Base-by-base conservation (phyloP, 2,113 vertebrate genomes). In the Trematomus loennbergii region DNA sequence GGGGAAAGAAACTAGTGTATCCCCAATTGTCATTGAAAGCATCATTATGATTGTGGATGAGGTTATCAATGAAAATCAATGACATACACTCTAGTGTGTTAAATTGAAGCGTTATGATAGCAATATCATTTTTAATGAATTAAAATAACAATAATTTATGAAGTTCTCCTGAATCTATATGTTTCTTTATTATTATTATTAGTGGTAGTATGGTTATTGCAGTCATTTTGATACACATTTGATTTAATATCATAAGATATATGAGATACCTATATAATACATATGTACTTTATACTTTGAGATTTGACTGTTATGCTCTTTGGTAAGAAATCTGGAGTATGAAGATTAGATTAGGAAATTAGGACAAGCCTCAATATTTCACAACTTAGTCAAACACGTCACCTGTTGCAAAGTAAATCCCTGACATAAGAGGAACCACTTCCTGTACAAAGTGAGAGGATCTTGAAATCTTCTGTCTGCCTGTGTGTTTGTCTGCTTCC, bases 381-480 rank as follows among this genome's bases (percentile, higher is more conserved):
- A 86, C 81, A 71, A 81, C 86, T 80, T 82, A 78, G 76, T 72
- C 70, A 90, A 84, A 88, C 79, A 86, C 16, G 12, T 8, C 20
- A 22, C 83, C 66, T 1, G 11, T 53, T 55, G 77, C 62, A 50
- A 59, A 75, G 60, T 73, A 67, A 81, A 84, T 65, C 33, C 50
- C 63, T 58, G 67, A 83, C 59, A 61, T 73, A 71, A 69, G 52
- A 74, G 57, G 67, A 71, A 50, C 71, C 61, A 69, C 81, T 86
- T 91, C 85, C 89, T 88, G 73, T 85, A 67, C 72, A 49, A 70
- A 67, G 40, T 46, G 18, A 80, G 43, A 20, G 61, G 20, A 43
- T 72, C 64, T 75, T 78, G 70, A 73, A 49, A 15, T 72, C 67
- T 71, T 75, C 52, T 53, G 11, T 79, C 71, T 53, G 48, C 5